Evolutionary conservation across 1,140 invertebrate species (phyloP).

Genomic region (Bombus difficillimus): DNA sequence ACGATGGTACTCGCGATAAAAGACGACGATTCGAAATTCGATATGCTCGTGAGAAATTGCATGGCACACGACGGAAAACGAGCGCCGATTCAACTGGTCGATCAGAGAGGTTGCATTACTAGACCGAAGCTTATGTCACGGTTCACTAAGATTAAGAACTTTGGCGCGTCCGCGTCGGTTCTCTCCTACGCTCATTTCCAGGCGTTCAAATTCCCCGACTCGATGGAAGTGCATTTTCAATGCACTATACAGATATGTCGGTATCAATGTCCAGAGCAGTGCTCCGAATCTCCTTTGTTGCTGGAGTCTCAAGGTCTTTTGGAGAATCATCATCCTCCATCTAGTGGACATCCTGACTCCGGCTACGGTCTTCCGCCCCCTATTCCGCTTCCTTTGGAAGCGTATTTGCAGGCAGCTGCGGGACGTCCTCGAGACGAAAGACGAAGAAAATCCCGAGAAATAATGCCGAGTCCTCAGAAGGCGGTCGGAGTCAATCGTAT

Average conservation of each 20-base stretch:
- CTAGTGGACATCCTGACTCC: conserved; percentile 82
- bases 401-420: conserved; percentile 85
- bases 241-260: conserved; percentile 97
- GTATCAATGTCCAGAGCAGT: conserved; percentile 96
- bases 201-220: conserved; percentile 98
- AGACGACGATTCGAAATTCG: conserved; percentile 97
- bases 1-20: conserved; percentile 98
- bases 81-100: conserved; percentile 96
- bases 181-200: conserved; percentile 96
- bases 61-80: conserved; percentile 97
- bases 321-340: conserved; percentile 75
- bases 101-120: conserved; percentile 95
- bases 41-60: conserved; percentile 97
- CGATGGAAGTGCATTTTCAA: conserved; percentile 98
- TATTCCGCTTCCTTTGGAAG: conserved; percentile 84
- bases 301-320: conserved; percentile 80
- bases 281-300: conserved; percentile 85
- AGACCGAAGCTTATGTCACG: conserved; percentile 96
- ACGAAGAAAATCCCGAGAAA: conserved; percentile 85
- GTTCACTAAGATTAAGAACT: conserved; percentile 98
- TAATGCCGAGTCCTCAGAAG: conserved; percentile 86
- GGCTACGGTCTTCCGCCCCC: conserved; percentile 88
- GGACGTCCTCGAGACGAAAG: conserved; percentile 89
- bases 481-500: conserved; percentile 92
- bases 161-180: conserved; percentile 95